Base-by-base conservation (phyloP, 1,140 invertebrate genomes). In the Anthonomus grandis region DNA sequence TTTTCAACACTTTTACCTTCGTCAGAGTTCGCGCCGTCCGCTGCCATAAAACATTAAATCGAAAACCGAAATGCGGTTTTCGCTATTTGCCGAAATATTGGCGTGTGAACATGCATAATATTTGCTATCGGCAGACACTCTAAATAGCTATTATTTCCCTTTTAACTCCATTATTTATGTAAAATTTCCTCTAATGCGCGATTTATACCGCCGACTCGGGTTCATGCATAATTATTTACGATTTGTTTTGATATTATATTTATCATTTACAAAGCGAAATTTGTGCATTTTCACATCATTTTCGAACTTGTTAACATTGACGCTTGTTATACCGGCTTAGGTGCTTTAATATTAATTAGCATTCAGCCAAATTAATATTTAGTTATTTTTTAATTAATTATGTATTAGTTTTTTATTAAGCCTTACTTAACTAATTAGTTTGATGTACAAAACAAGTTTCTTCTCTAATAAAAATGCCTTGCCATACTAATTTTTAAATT, bases 101-200 rank as follows among this genome's bases (percentile, higher is more conserved):
- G 19, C 36, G 42, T 42, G 49, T 42, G 36, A 41, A 27, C 49
- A 42, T 39, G 49, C 37, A 37, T 22, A 46, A 46, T 55, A 55
- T 57, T 49, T 25, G 54, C 44, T 57, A 57, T 48, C 54, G 24
- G 24, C 46, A 57, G 52, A 55, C 52, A 45, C 42, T 48, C 38
- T 57, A 57, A 57, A 57, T 57, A 57, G 54, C 54, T 49, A 57
- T 57, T 57, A 57, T 57, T 57, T 57, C 54, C 54, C 54, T 57
- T 57, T 57, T 57, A 57, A 57, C 54, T 57, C 54, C 46, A 57
- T 57, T 57, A 57, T 57, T 57, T 57, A 57, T 57, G 54, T 41
- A 57, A 57, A 57, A 57, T 57, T 47, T 55, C 52, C 52, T 55
- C 52, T 47, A 46, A 55, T 19, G 42, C 34, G 37, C 54, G 54